Evolutionary conservation across 2,888 invertebrate genomes (phyloP), one percentile per base, ranked within the genome.

Genomic region (Mythimna lalbum): DNA sequence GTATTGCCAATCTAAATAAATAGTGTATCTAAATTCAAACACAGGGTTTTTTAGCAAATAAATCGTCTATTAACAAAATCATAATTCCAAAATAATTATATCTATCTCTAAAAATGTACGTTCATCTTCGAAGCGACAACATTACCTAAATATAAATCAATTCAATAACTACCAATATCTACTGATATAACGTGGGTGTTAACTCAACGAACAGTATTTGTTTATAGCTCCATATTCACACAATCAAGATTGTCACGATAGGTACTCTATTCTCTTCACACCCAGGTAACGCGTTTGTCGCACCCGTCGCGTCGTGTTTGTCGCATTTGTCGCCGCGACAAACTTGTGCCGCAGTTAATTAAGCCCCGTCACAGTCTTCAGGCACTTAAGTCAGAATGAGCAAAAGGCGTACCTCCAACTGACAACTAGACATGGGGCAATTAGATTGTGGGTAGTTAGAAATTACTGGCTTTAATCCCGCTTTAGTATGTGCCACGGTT

Each of bases 311-410:
- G 80, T 65, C 52, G 31, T 63, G 63, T 76, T 72, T 78, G 78
- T 61, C 63, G 69, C 50, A 68, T 73, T 71, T 55, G 77, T 69
- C 62, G 63, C 73, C 64, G 56, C 73, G 70, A 76, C 65, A 82
- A 76, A 67, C 53, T 77, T 81, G 62, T 59, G 71, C 69, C 74
- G 70, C 87, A 90, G 88, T 92, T 93, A 93, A 93, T 93, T 93
- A 93, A 92, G 88, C 87, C 84, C 86, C 76, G 80, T 90, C 90
- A 70, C 81, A 89, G 86, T 86, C 87, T 89, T 87, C 87, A 80
- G 64, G 64, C 90, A 91, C 91, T 92, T 89, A 90, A 87, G 69
- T 78, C 84, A 83, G 91, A 91, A 93, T 91, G 91, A 90, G 91
- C 88, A 89, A 91, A 91, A 90, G 93, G 93, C 91, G 90, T 78